Evolutionary conservation across 1,140 invertebrate genomes (phyloP).

Genomic region (Bursaphelenchus mucronatus): DNA sequence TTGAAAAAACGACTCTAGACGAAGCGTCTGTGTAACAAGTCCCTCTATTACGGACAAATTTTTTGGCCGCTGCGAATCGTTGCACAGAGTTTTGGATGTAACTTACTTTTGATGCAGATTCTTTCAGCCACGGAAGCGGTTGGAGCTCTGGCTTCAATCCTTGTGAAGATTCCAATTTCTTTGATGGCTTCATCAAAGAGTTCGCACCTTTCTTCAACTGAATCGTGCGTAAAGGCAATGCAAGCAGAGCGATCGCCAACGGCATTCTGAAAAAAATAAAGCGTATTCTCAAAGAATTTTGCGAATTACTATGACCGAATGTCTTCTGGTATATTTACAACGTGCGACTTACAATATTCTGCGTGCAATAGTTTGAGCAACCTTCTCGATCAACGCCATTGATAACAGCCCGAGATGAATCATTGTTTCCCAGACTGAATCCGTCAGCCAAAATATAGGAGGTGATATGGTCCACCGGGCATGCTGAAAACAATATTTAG

Average conservation of each 20-base stretch:
- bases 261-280: conserved; percentile 14
- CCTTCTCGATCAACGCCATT: conserved; percentile 30
- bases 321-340: too few species aligned
- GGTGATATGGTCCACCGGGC: too few species aligned
- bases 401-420: not conserved
- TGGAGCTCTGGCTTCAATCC: conserved; percentile 10
- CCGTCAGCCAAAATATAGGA: too few species aligned
- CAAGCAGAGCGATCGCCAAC: conserved; percentile 16
- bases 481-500: too few species aligned
- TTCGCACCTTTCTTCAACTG: conserved; percentile 18
- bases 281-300: too few species aligned
- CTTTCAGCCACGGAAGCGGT: conserved; percentile 8
- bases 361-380: conserved; percentile 31
- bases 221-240: conserved; percentile 16
- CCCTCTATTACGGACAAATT: not conserved
- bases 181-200: conserved; percentile 25
- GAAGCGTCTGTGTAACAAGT: too few species aligned
- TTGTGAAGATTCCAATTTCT: conserved; percentile 18
- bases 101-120: conserved; percentile 20
- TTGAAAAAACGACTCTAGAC: too few species aligned
- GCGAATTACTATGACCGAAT: too few species aligned
- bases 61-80: not conserved
- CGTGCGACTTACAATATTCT: conserved; percentile 29
- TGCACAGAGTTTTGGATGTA: not conserved
- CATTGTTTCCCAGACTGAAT: not conserved